A percentile compares a stretch with the other conserved stretches of the same genome.
Evolutionary conservation across 1,140 invertebrate species (phyloP).

Genomic region (Lethrus apterus): DNA sequence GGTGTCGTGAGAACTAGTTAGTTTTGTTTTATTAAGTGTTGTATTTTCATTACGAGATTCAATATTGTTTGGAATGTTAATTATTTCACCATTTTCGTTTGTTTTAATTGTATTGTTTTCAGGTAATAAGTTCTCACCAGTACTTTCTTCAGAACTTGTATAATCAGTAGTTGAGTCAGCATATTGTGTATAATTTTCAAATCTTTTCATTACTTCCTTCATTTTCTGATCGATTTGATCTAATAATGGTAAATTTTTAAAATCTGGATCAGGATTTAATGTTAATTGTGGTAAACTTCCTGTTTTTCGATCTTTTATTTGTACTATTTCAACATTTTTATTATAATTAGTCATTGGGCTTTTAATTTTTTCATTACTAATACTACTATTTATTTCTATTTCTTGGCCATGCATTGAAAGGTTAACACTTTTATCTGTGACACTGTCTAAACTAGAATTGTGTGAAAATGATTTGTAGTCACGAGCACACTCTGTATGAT

Average conservation of each 20-base stretch:
- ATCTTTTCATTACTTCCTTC: slow-evolving; percentile 36
- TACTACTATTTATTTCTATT: too few relatives aligned
- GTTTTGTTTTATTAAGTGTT: too few relatives aligned
- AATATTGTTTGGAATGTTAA: not conserved
- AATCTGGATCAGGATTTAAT: slow-evolving; percentile 20
- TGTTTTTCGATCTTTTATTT: slow-evolving; percentile 11
- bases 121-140: too few relatives aligned
- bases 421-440: not conserved
- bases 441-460: too few relatives aligned
- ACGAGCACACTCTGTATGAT: slow-evolving; percentile 45
- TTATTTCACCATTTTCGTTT: too few relatives aligned
- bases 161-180: slow-evolving; percentile 30
- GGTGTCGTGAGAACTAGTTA: too few relatives aligned
- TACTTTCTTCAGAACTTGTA: slow-evolving; percentile 22
- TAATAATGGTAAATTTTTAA: slow-evolving; percentile 23
- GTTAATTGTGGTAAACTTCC: slow-evolving; percentile 15
- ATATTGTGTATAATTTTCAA: slow-evolving; percentile 28
- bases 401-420: not conserved
- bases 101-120: slow-evolving; percentile 3
- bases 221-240: slow-evolving; percentile 37
- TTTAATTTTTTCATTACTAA: too few relatives aligned
- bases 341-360: too few relatives aligned
- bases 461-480: too few relatives aligned
- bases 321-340: slow-evolving; percentile 9
- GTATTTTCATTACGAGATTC: not conserved